phyloP scores from a whole-genome alignment of 2,797 vertebrate species.

The Cynopterus sphinx region DNA sequence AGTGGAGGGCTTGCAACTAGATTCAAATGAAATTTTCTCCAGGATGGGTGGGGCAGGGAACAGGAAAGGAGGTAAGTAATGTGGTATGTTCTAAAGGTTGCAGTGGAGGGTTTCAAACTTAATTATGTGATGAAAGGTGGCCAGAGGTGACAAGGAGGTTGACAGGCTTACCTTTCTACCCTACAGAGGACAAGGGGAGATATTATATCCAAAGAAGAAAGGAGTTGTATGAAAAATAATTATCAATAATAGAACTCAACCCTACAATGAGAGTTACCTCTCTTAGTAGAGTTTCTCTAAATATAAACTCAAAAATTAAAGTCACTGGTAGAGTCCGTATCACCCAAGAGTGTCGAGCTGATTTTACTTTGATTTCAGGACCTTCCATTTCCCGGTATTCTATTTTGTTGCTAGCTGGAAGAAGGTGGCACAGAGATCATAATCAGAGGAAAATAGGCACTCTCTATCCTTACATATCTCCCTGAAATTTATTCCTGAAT shows the following conservation, averaged over 20 bases:
- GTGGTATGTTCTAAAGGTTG: accelerated
- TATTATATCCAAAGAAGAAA: not conserved
- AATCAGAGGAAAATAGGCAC: not conserved
- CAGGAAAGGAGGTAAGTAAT: accelerated
- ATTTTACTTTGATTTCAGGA: not conserved
- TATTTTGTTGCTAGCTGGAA: not conserved
- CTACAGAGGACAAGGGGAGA: not conserved
- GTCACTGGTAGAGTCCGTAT: not conserved
- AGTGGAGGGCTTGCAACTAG: not conserved
- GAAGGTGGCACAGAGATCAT: not conserved
- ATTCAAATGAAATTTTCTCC: not conserved
- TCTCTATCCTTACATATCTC: not conserved
- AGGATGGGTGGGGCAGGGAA: accelerated
- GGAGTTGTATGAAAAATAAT: not conserved
- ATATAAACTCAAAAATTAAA: not conserved
- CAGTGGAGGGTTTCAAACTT: not conserved
- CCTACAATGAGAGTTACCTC: not conserved
- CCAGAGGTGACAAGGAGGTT: not conserved
- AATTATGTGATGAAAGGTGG: accelerated
- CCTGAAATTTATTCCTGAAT: not conserved
- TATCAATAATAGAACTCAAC: not conserved
- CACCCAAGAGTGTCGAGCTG: not conserved
- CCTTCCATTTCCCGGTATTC: not conserved
- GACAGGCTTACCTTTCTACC: not conserved
- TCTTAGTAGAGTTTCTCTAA: not conserved